Evolutionary conservation across 2,113 vertebrate species (phyloP), one percentile per base, ranked within the genome.

Genomic region (Hipposideros armiger): DNA sequence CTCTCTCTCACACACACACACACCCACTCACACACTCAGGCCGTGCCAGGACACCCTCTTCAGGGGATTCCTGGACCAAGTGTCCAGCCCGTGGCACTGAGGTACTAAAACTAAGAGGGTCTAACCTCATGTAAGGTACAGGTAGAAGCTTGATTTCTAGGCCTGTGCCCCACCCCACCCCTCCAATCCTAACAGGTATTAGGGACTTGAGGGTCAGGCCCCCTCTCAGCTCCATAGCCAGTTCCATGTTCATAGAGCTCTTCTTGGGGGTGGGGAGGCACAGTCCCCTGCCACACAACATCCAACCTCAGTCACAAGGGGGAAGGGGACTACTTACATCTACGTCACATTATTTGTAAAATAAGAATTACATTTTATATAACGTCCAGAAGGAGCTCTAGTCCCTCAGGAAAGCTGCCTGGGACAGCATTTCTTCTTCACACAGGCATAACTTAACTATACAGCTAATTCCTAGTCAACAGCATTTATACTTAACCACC

Each of bases 321-420:
- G 64, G n/a, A 64, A 88, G 56, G 67, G 67, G 26, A 76, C 87
- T 42, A 74, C 62, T 76, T 94, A 87, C 97, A 97, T 66, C 42
- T 96, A 98, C 19, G 0, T 97, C 97, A 98, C 98, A 97, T 96
- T 96, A 87, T 95, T 94, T 97, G 98, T 95, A 92, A 97, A 36
- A 58, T 76, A 97, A 95, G 14, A 91, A 67, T 95, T 81, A 96
- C 73, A 45, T 47, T 93, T 92, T 93, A 70, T 58, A 95, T n/a
- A 64, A 42, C 69, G 64, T 95, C 94, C 47, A 15, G 92, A 92
- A 93, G 72, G 87, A 62, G 97, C 95, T 40, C 90, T 5, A 50
- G 87, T 86, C 56, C 96, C 92, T 87, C 22, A 17, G 96, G 70
- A 80, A 64, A 76, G 87, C 97, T 78, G 82, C 96, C 52, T 22